These are phyloP conservation scores for Clupea harengus DNA, from an alignment of 2,113 vertebrate genomes.

Conservation along the genomic window DNA sequence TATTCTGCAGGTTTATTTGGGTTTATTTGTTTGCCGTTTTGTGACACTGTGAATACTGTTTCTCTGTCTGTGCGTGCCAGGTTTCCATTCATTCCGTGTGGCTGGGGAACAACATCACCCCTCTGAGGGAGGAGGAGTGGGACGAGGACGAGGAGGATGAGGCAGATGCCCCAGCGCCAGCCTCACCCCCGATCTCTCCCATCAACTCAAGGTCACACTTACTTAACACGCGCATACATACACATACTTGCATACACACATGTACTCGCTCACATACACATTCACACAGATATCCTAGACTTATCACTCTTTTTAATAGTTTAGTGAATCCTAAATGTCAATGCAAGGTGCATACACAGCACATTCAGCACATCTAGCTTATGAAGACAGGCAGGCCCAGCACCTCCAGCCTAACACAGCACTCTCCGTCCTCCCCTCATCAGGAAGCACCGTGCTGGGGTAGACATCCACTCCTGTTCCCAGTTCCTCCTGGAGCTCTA, in stretches of 20 bases:
- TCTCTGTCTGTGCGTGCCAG: constrained; percentile 57
- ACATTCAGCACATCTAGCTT: too few relatives aligned
- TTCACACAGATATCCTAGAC: background rate
- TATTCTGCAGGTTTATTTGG: too few relatives aligned
- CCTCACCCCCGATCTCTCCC: constrained; percentile 85
- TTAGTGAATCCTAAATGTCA: background rate
- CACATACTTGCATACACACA: background rate
- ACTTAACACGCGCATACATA: background rate
- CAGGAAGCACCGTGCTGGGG: constrained; percentile 95
- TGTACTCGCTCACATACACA: background rate
- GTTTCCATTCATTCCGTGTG: constrained; percentile 98
- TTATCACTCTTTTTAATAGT: background rate
- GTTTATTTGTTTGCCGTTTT: too few relatives aligned
- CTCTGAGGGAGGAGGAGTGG: constrained; percentile 92
- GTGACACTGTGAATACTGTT: background rate
- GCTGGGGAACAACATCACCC: constrained; percentile 95
- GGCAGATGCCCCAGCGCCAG: constrained; percentile 74
- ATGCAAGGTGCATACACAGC: background rate
- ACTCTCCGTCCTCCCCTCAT: constrained; percentile 9
- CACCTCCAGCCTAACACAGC: constrained; percentile 2
- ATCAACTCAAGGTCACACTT: constrained; percentile 86
- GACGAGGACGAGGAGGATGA: constrained; percentile 97
- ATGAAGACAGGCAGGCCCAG: background rate
- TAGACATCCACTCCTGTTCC: constrained; percentile 98
- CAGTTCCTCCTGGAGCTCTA: constrained; percentile 97